Conservation (phyloP, 1,140 invertebrate genomes). For the Drosophila novamexicana region DNA sequence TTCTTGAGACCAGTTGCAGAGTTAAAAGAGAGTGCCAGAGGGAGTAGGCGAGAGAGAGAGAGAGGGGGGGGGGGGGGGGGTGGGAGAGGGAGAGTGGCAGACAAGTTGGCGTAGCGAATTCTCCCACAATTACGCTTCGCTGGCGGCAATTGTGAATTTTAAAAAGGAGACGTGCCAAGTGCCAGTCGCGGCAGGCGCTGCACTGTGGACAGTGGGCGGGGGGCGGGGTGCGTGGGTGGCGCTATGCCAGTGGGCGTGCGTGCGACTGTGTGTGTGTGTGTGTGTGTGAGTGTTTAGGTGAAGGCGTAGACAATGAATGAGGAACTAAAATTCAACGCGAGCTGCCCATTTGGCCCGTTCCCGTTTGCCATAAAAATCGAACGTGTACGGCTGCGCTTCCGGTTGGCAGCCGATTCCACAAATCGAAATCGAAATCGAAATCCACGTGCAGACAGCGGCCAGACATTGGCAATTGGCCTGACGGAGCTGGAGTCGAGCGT, state of each 20-base stretch:
- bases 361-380: conserved; percentile 74
- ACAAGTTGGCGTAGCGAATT: conserved; percentile 76
- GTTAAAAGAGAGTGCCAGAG: not conserved
- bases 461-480: conserved; percentile 49
- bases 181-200: conserved; percentile 31
- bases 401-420: conserved; percentile 19
- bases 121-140: conserved; percentile 76
- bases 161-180: conserved; percentile 81
- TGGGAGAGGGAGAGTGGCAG: conserved; percentile 7
- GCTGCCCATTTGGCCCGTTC: conserved; percentile 16
- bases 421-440: conserved; percentile 21
- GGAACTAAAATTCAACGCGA: conserved; percentile 68
- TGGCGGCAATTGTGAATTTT: conserved; percentile 81
- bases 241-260: conserved; percentile 4
- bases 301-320: conserved; percentile 70
- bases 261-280: not conserved
- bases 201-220: not conserved
- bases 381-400: conserved; percentile 68
- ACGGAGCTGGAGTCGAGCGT: conserved; percentile 22
- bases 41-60: not conserved
- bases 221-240: not conserved
- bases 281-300: conserved; percentile 10
- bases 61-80: not conserved
- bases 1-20: conserved; percentile 52
- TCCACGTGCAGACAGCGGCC: conserved; percentile 71